These are phyloP conservation scores for Microplitis deprimator DNA, from an alignment of 2,888 invertebrate genomes.

Conservation along the genomic window DNA sequence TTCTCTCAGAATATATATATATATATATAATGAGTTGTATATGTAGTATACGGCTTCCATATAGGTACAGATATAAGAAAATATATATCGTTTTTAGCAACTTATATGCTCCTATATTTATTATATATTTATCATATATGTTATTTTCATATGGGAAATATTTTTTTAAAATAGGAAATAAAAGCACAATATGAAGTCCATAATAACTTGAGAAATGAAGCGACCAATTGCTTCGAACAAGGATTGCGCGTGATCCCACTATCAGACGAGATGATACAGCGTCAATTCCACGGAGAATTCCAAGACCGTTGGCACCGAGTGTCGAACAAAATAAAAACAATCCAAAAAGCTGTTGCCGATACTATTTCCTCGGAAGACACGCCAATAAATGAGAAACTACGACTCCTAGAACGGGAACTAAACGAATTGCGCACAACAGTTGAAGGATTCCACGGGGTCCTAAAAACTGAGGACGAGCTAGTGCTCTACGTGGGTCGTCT, in stretches of 20 bases:
- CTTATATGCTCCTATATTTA: too few relatives aligned
- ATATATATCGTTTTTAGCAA: too few relatives aligned
- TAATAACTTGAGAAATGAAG: slow-evolving; percentile 83
- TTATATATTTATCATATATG: slow-evolving; percentile 29
- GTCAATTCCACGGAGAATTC: slow-evolving; percentile 84
- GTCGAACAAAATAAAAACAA: slow-evolving; percentile 77
- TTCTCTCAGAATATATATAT: too few relatives aligned
- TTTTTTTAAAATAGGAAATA: slow-evolving; percentile 75
- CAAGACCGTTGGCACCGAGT: slow-evolving; percentile 84
- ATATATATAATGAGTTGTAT: too few relatives aligned
- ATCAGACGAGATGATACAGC: slow-evolving; percentile 87
- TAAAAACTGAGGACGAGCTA: slow-evolving; percentile 87
- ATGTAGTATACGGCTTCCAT: too few relatives aligned
- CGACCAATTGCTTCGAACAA: slow-evolving; percentile 82
- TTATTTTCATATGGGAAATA: neutral
- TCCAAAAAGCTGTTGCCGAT: slow-evolving; percentile 80
- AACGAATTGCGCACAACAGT: slow-evolving; percentile 81
- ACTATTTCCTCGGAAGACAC: slow-evolving; percentile 82
- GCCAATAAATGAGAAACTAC: slow-evolving; percentile 82
- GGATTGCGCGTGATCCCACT: slow-evolving; percentile 84
- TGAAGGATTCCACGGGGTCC: slow-evolving; percentile 82
- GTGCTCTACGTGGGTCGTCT: slow-evolving; percentile 85
- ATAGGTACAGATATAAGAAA: too few relatives aligned
- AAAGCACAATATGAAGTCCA: slow-evolving; percentile 90
- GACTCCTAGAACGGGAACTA: slow-evolving; percentile 83